phyloP scores from a whole-genome alignment of 2,113 vertebrate genomes.

The Procapra przewalskii region DNA sequence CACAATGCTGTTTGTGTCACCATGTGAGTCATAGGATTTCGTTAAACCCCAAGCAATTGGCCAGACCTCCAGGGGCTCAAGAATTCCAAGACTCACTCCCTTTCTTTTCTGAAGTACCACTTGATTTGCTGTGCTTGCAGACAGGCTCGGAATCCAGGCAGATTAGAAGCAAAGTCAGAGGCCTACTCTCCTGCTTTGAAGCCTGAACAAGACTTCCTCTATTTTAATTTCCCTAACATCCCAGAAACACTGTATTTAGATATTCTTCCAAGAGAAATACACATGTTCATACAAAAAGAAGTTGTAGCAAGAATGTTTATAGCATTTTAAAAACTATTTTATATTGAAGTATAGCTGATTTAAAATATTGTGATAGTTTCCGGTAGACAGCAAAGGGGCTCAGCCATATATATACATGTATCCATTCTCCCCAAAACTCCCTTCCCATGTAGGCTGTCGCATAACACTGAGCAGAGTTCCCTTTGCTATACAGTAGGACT shows the following conservation, averaged over 20 bases:
- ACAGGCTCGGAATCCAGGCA: neutral
- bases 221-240: neutral
- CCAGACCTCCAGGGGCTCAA: neutral
- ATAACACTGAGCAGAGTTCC: neutral
- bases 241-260: neutral
- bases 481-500: neutral
- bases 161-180: neutral
- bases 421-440: neutral
- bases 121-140: neutral
- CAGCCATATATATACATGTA: neutral
- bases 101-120: neutral
- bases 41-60: neutral
- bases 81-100: neutral
- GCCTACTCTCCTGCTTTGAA: neutral
- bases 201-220: neutral
- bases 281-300: neutral
- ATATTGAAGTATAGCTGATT: neutral
- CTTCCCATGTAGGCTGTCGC: neutral
- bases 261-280: neutral
- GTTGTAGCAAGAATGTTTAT: neutral
- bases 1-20: neutral
- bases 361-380: neutral
- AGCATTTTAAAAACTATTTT: neutral
- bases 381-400: neutral
- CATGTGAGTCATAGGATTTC: neutral